Percentiles rank a stretch among this genome's conserved stretches.
Evolutionary conservation across 2,888 invertebrate species (phyloP).

Genomic region (Hesperia comma): DNA sequence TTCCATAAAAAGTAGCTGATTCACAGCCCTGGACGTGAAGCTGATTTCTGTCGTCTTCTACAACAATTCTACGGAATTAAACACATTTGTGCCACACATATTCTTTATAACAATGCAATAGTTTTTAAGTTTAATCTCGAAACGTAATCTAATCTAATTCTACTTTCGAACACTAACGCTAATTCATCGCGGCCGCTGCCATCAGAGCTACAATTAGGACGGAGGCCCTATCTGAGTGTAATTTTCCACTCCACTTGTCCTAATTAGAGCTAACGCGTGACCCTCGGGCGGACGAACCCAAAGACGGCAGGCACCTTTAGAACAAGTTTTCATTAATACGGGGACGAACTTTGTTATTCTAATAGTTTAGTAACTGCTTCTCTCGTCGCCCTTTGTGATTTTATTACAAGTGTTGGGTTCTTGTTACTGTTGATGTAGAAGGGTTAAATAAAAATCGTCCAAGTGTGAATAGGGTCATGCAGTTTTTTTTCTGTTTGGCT

Average conservation of each 20-base stretch:
- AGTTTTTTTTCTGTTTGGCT: too few relatives aligned
- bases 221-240: slow-evolving; percentile 58
- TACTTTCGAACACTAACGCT: slow-evolving; percentile 27
- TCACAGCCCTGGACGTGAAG: too few relatives aligned
- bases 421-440: too few relatives aligned
- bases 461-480: too few relatives aligned
- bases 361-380: not conserved
- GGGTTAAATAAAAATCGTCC: too few relatives aligned
- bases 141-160: slow-evolving; percentile 12
- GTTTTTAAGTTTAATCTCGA: not conserved
- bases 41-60: too few relatives aligned
- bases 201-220: slow-evolving; percentile 31
- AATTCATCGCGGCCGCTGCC: slow-evolving; percentile 24
- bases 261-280: slow-evolving; percentile 71
- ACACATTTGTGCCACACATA: too few relatives aligned
- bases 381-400: too few relatives aligned
- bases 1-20: too few relatives aligned
- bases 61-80: too few relatives aligned
- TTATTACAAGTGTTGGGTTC: too few relatives aligned
- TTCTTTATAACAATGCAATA: too few relatives aligned
- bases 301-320: slow-evolving; percentile 9
- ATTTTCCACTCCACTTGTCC: slow-evolving; percentile 75
- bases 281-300: slow-evolving; percentile 45
- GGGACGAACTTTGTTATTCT: not conserved
- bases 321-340: not conserved